Percentiles rank a stretch among this genome's conserved stretches.
Conservation (phyloP, 2,888 invertebrate genomes). For the Mesorhabditis belari region DNA sequence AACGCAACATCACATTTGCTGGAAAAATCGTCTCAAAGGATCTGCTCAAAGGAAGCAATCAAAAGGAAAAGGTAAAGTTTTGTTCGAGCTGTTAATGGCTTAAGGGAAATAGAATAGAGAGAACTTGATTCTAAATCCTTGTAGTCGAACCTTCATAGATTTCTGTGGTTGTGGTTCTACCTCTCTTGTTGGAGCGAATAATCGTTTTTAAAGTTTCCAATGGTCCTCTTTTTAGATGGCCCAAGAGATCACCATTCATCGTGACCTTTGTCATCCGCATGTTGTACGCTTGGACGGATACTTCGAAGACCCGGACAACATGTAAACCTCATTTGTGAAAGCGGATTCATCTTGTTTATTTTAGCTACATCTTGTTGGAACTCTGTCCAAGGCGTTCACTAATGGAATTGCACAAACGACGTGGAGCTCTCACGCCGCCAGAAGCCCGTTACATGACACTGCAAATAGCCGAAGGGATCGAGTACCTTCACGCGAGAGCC, state of each 20-base stretch:
- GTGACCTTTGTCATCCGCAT: constrained; percentile 76
- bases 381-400: constrained; percentile 88
- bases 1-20: too few species aligned
- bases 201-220: too few species aligned
- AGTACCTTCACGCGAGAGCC: constrained; percentile 80
- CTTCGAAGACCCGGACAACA: constrained; percentile 79
- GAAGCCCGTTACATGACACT: constrained; percentile 92
- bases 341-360: constrained; percentile 79
- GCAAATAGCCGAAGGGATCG: constrained; percentile 81
- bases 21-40: constrained; percentile 95
- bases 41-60: constrained; percentile 82
- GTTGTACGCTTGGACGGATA: constrained; percentile 88
- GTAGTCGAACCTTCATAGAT: too few species aligned
- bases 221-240: constrained; percentile 57
- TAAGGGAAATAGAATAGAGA: not conserved
- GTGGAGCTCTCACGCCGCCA: constrained; percentile 90
- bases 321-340: constrained; percentile 87
- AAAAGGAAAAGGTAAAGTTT: constrained; percentile 82
- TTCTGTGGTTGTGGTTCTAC: too few species aligned
- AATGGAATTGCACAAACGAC: constrained; percentile 95
- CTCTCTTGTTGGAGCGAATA: too few species aligned
- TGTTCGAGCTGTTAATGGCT: too few species aligned
- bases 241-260: constrained; percentile 86
- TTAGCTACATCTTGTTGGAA: constrained; percentile 79
- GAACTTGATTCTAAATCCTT: too few species aligned